Base-by-base conservation (phyloP, 2,113 vertebrate genomes). In the Gracilinanus agilis region DNA sequence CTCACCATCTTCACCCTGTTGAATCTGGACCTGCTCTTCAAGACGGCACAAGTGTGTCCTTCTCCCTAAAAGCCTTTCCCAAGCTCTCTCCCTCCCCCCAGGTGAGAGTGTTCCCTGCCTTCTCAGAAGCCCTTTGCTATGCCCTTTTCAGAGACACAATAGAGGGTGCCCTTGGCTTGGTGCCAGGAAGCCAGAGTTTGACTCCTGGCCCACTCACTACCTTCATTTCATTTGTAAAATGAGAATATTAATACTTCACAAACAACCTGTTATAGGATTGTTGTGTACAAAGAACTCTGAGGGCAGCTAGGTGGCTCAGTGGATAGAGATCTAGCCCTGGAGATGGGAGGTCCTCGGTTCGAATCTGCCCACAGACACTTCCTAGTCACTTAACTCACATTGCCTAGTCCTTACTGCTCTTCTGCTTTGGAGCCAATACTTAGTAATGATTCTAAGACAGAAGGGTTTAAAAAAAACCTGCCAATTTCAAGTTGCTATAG, bases 1-100 rank as follows among this genome's bases (percentile, higher is more conserved):
- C 49, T 40, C 58, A 34, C 44, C 4, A 55, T 40, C 54, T 24
- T 91, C 29, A 49, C n/a, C 58, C 13, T 61, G 58, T 53, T 54
- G 44, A 95, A 54, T 44, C 88, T 27, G 90, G 40, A 67, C 34
- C 56, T 67, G 40, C 44, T 89, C 91, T 58, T 25, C 93, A 90
- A 61, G 34, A 24, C 13, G 44, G 53, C 6, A 9, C 24, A 0
- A 9, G 54, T 61, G 16, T 67, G 53, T 24, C 34, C 13, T 67
- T 16, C n/a, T 40, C n/a, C 11, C 11, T 83, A 40, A 83, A 75
- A 23, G 34, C n/a, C n/a, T 34, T 34, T 67, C 29, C 58, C 27
- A 67, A 58, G 25, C 2, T 9, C 24, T 58, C 55, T 55, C 0
- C 34, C 29, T 67, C 3, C 61, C 61, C 61, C 61, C 34, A n/a